Percentiles rank a stretch among this genome's conserved stretches.
Conservation (phyloP, 2,888 invertebrate species). For the Therioaphis trifolii region DNA sequence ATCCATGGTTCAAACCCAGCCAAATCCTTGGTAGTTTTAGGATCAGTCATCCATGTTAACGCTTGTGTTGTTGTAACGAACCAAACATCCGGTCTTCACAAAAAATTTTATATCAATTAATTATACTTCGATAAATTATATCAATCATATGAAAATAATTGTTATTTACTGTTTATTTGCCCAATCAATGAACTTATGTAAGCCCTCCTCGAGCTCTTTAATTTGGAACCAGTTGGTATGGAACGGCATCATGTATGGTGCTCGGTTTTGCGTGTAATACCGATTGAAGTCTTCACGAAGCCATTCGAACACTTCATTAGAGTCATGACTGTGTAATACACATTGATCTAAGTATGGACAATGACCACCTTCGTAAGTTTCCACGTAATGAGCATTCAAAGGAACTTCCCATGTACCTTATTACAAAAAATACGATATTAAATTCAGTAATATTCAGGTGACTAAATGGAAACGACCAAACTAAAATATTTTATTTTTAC, state of each 20-base stretch:
- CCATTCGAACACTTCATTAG: conserved; percentile 85
- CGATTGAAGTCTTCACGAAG: conserved; percentile 84
- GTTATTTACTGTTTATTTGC: conserved; percentile 75
- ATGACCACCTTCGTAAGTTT: conserved; percentile 89
- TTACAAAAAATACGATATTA: not conserved
- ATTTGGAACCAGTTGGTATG: conserved; percentile 97
- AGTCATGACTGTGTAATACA: conserved; percentile 88
- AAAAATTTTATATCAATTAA: conserved; percentile 27
- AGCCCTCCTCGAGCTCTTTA: conserved; percentile 82
- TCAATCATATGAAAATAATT: not conserved
- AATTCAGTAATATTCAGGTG: too few species aligned
- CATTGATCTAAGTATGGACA: conserved; percentile 93
- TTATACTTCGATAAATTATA: conserved; percentile 8
- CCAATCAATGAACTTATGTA: conserved; percentile 89
- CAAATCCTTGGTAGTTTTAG: conserved; percentile 77
- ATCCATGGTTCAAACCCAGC: conserved; percentile 84
- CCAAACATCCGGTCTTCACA: conserved; percentile 83
- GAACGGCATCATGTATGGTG: conserved; percentile 95
- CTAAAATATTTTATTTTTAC: not conserved
- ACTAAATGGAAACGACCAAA: not conserved
- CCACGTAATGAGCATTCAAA: conserved; percentile 88
- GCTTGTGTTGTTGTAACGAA: conserved; percentile 88
- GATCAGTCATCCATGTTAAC: conserved; percentile 91
- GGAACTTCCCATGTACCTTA: conserved; percentile 92
- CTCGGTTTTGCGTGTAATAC: conserved; percentile 77